Evolutionary conservation across 2,888 invertebrate genomes (phyloP), one percentile per base, ranked within the genome.

Genomic region (Epsilonema sp.): DNA sequence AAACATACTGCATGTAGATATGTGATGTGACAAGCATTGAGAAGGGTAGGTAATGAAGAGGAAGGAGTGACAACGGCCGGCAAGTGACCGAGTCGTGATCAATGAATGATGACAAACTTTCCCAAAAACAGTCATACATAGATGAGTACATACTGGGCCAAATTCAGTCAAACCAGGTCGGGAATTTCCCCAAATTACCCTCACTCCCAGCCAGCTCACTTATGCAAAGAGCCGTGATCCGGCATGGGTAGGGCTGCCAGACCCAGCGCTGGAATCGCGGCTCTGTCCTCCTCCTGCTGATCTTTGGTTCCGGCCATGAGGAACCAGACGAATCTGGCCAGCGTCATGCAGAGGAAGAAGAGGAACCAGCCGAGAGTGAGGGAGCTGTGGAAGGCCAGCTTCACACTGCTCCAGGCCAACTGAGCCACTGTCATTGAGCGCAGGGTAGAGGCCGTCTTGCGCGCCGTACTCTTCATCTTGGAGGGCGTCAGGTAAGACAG

Each of bases 361-460:
- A 26, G 5, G 16, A 39, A 5, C 39, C 39, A 39, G 8, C 5
- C 5, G 8, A 39, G n/a, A 20, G 5, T 21, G 22, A 19, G 8
- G 39, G 39, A 11, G 8, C 5, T 39, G 5, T 52, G 49, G 43
- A 51, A 51, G 20, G 51, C 42, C 1, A 59, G 45, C 31, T 58
- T 52, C 4, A 56, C 42, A 3, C 57, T 22, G 13, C 54, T 49
- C 25, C 53, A 48, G 39, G 62, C 37, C 37, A 63, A 41, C 45
- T 63, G 61, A 2, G 54, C 50, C 57, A 60, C 61, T 19, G 60
- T 57, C 58, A 61, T 57, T 46, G 39, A 39, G n/a, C 39, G n/a
- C 5, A 39, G 8, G 8, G 31, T 11, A 16, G 31, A 11, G 31
- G 16, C 8, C 8, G 8, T 31, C 31, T 31, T 31, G 8, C 8